Conservation (phyloP, 2,797 vertebrate genomes). For the Halcyon leucocephala region DNA sequence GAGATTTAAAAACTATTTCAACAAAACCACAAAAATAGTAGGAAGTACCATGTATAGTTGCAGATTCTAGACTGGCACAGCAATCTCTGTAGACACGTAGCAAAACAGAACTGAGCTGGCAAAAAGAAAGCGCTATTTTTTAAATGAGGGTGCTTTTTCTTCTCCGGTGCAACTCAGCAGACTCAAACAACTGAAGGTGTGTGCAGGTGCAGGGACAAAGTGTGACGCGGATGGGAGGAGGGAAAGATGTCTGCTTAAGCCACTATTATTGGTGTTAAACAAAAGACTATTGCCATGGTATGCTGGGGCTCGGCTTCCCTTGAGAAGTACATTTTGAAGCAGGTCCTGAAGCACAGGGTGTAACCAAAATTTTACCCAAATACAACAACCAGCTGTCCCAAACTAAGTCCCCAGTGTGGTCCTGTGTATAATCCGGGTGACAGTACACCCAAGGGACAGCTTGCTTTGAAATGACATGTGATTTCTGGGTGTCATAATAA, state of each 20-base stretch:
- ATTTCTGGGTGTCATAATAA: not conserved
- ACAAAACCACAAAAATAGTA: not conserved
- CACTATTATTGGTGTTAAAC: not conserved
- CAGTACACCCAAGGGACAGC: not conserved
- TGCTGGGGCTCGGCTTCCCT: rapidly evolving
- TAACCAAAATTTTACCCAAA: not conserved
- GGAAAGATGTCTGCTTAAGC: not conserved
- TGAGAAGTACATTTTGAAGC: not conserved
- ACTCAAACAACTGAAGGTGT: not conserved
- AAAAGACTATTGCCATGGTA: not conserved
- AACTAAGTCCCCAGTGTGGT: not conserved
- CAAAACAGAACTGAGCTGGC: not conserved
- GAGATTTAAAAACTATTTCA: not conserved
- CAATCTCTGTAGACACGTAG: not conserved
- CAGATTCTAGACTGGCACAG: not conserved
- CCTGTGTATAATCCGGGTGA: not conserved
- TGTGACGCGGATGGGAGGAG: not conserved
- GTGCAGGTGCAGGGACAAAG: not conserved
- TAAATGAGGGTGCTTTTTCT: not conserved
- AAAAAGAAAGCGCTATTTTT: not conserved
- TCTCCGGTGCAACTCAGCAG: not conserved
- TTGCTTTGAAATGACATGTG: not conserved
- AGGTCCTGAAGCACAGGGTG: not conserved
- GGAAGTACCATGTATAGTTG: not conserved
- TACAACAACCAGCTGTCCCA: not conserved